Conservation (phyloP, 2,113 vertebrate genomes). For the Chlorodrepanis virens region DNA sequence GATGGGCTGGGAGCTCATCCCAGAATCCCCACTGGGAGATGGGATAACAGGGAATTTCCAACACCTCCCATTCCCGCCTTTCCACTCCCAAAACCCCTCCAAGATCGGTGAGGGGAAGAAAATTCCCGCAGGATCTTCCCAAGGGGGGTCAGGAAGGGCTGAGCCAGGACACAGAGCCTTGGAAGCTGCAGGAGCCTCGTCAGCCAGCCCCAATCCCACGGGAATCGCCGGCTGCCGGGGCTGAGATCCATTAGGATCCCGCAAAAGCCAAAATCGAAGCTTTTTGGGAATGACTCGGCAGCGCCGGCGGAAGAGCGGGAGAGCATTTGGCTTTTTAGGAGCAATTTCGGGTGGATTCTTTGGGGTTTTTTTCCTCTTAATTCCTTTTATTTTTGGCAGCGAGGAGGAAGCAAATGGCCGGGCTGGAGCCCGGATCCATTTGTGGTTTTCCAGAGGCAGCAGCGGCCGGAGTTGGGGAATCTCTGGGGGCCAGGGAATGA, state of each 20-base stretch:
- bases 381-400: constrained; percentile 31
- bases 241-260: background rate
- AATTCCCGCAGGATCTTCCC: background rate
- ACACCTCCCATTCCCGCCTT: accelerated
- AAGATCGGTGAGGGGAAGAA: accelerated
- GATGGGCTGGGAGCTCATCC: background rate
- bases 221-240: background rate
- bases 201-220: accelerated
- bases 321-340: background rate
- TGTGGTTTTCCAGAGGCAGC: constrained; percentile 22
- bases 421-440: background rate
- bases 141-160: accelerated
- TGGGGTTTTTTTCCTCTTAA: background rate
- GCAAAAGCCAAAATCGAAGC: background rate
- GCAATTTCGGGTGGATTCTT: background rate
- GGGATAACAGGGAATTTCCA: background rate
- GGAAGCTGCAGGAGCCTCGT: background rate
- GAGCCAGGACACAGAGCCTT: background rate
- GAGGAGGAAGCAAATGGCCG: background rate
- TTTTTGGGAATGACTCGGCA: constrained; percentile 23
- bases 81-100: background rate
- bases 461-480: background rate
- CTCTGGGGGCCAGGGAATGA: background rate
- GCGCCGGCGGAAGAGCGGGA: background rate
- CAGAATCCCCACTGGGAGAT: accelerated